Base-by-base conservation (phyloP, 2,113 vertebrate species). In the Miniopterus natalensis region DNA sequence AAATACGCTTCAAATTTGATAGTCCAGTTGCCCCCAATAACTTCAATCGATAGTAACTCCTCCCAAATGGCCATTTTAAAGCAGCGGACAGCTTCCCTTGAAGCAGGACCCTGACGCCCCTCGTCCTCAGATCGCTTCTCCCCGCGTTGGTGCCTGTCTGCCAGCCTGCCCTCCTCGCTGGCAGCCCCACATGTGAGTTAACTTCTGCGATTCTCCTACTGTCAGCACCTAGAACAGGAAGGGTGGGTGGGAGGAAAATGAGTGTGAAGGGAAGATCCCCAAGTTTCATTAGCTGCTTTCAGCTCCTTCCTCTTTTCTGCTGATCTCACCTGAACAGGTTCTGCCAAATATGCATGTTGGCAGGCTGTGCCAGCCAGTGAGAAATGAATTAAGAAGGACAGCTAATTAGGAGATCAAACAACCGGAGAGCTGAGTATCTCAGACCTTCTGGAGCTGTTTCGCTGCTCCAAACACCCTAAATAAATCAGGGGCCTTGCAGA, bases 321-420 rank as follows among this genome's bases (percentile, higher is more conserved):
- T 98, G 90, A 96, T 96, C 88, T 96, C 94, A 96, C 65, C 63
- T 57, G 95, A 96, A 96, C 29, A 55, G 40, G 27, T 71, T 89
- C 94, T 96, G 97, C 95, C 97, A 98, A 96, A 94, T 15, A 95
- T 5, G 77, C 42, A 92, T 96, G 84, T 92, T 95, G 86, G 89
- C 94, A 70, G 51, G 80, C 86, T 96, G 49, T n/a, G 88, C 71
- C 42, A 96, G 95, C 95, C 29, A 94, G 80, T 95, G 97, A 97
- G 93, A 98, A 97, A 97, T 95, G 94, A 96, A 61, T 95, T 96
- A 96, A 87, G 92, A 98, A 93, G 61, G 93, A 94, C 75, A 95
- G 92, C 96, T 97, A 97, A 97, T 97, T 98, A 98, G 65, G 81
- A 96, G 95, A 98, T 96, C 96, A 98, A 98, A 98, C 94, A 98